A percentile compares a stretch with the other conserved stretches of the same genome.
Evolutionary conservation across 2,888 invertebrate species (phyloP).

Genomic region (Ormyrus pomaceus): DNA sequence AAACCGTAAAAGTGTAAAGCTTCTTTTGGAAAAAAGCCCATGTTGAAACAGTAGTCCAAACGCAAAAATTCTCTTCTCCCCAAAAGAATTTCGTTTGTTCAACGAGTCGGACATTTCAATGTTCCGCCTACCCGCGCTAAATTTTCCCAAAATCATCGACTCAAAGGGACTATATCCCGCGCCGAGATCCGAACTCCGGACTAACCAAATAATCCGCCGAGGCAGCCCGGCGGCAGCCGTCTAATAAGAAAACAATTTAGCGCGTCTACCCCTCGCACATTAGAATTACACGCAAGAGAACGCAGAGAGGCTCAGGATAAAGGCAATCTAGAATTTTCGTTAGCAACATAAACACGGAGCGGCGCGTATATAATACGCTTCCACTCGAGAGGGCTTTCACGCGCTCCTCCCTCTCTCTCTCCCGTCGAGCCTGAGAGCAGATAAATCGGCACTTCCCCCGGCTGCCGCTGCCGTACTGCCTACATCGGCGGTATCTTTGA

Average conservation of each 20-base stretch:
- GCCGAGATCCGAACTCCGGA: too few relatives aligned
- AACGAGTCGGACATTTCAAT: too few relatives aligned
- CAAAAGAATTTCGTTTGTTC: too few relatives aligned
- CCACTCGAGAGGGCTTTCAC: conserved; percentile 24
- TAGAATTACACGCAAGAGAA: background rate
- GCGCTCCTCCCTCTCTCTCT: conserved; percentile 12
- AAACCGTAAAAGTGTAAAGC: too few relatives aligned
- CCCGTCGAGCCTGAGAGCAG: conserved; percentile 4
- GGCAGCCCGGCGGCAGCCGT: background rate
- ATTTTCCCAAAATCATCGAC: too few relatives aligned
- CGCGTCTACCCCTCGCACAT: background rate
- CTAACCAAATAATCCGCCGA: too few relatives aligned
- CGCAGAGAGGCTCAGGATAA: conserved; percentile 17
- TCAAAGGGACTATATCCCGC: too few relatives aligned
- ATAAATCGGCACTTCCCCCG: conserved; percentile 36
- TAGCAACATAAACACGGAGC: conserved; percentile 38
- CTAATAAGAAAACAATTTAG: conserved; percentile 32
- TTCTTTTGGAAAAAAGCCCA: too few relatives aligned
- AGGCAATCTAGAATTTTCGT: conserved; percentile 43
- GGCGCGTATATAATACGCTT: conserved; percentile 27
- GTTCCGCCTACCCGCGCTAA: too few relatives aligned
- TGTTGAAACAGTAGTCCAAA: too few relatives aligned
- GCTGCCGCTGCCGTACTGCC: background rate
- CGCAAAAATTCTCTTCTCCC: too few relatives aligned
- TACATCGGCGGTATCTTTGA: conserved; percentile 27